Evolutionary conservation across 2,113 vertebrate species (phyloP), one percentile per base, ranked within the genome.

Genomic region (Felis catus): DNA sequence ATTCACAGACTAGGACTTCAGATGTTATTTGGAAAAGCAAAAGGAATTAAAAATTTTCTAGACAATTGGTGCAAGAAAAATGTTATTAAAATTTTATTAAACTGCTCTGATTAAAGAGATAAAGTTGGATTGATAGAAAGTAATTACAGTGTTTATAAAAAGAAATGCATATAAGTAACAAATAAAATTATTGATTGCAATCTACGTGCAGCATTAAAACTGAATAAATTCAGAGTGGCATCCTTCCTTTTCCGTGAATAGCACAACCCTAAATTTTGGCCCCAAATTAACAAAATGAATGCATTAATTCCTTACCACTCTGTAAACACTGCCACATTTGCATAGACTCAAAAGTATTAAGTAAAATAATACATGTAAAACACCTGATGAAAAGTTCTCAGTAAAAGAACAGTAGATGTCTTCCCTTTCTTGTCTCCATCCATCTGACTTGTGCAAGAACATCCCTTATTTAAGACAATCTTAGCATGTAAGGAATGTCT

Each of bases 61-160:
- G 66, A 81, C 0, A 79, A 2, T 68, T 55, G 12, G 63, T 31
- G 18, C 33, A 85, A 83, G 25, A 96, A 94, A 94, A 73, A 73
- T 9, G 31, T 41, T 85, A 55, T 89, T 41, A 86, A 45, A 66
- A 88, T 89, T 74, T 63, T 92, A 89, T 83, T 63, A 95, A 76
- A 84, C 3, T 95, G 16, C 27, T 91, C 29, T 91, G 48, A 88
- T 71, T 89, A 87, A 95, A 93, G 18, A 85, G 58, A 92, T 36
- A 89, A 87, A 84, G 9, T 53, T 45, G 51, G 51, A 63, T 45
- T 93, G 76, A 31, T 78, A 84, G 63, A 66, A 97, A 65, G 5
- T 88, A 96, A 97, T 39, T 80, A 58, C 7, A 81, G 31, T 82
- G 13, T 82, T 91, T 78, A 85, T 55, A 84, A 89, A 86, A 86